Conservation (phyloP, 1,140 invertebrate species). For the Drosophila sproati region DNA sequence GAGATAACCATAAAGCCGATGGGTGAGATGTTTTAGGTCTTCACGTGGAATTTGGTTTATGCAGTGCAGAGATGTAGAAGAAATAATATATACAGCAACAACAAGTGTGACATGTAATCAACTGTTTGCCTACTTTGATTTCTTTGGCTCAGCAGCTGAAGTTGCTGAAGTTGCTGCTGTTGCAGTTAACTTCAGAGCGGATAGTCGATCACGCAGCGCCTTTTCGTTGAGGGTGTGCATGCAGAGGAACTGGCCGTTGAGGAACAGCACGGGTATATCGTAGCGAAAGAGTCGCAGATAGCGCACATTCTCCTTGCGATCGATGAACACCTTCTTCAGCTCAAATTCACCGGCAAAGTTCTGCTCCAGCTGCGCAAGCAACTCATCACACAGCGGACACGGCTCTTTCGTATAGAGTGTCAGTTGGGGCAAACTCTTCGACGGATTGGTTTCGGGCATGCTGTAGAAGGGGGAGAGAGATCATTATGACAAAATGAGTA, state of each 20-base stretch:
- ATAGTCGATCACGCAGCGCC: slow-evolving; percentile 85
- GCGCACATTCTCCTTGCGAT: slow-evolving; percentile 88
- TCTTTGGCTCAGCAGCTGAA: background rate
- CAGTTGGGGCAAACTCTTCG: slow-evolving; percentile 84
- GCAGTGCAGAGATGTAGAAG: slow-evolving; percentile 7
- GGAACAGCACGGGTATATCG: slow-evolving; percentile 95
- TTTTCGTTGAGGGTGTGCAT: slow-evolving; percentile 90
- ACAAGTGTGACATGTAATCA: slow-evolving; percentile 3
- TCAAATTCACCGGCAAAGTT: slow-evolving; percentile 87
- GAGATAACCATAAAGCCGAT: slow-evolving; percentile 84
- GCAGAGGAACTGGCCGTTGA: slow-evolving; percentile 93
- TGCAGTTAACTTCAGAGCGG: slow-evolving; percentile 25
- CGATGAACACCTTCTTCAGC: slow-evolving; percentile 91
- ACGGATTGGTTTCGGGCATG: slow-evolving; percentile 18
- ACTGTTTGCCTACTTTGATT: slow-evolving; percentile 1
- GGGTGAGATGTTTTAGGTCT: slow-evolving; percentile 79
- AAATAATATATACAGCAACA: background rate
- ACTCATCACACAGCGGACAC: slow-evolving; percentile 92
- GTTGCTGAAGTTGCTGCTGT: background rate
- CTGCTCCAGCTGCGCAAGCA: slow-evolving; percentile 89
- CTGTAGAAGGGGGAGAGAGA: slow-evolving; percentile 29
- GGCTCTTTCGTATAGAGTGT: slow-evolving; percentile 93
- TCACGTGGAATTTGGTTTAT: slow-evolving; percentile 33
- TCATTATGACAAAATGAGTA: background rate
- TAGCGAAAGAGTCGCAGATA: slow-evolving; percentile 91